These are phyloP conservation scores for Antedon bifida DNA, from an alignment of 35 echinoderm and acorn worm species.

Conservation along the genomic window DNA sequence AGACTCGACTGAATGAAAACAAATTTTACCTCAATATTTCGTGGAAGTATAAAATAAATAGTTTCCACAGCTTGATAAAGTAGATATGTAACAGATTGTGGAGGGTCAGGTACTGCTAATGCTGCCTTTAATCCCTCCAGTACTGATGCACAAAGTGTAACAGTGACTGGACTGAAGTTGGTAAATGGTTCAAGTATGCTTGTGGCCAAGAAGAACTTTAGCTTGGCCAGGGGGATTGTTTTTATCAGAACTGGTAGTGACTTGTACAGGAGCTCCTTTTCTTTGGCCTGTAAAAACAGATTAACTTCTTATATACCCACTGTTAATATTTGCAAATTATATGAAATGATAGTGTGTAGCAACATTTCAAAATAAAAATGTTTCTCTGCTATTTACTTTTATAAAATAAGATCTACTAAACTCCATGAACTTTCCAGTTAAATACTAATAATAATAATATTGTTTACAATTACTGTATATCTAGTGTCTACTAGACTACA, in stretches of 20 bases:
- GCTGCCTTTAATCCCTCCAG: constrained; percentile 14
- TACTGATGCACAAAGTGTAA: neutral
- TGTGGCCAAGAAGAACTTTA: constrained; percentile 9
- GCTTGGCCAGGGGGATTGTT: constrained; percentile 8
- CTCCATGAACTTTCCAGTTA: too few species aligned
- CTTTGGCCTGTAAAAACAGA: neutral
- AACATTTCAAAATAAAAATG: too few species aligned
- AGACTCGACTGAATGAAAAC: too few species aligned
- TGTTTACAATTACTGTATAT: too few species aligned
- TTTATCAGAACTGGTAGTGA: constrained; percentile 23
- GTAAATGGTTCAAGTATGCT: neutral
- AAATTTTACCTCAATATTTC: neutral
- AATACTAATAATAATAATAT: too few species aligned
- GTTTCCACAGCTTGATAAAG: constrained; percentile 18
- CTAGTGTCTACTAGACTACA: too few species aligned
- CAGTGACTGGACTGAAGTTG: neutral
- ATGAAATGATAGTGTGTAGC: too few species aligned
- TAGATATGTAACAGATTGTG: constrained; percentile 9
- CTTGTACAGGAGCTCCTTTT: constrained; percentile 13
- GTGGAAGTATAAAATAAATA: constrained; percentile 17
- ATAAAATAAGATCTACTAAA: too few species aligned
- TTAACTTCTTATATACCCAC: too few species aligned
- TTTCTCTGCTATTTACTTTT: too few species aligned
- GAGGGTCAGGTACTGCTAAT: constrained; percentile 13
- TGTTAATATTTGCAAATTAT: too few species aligned